phyloP scores from a whole-genome alignment of 2,888 invertebrate genomes.

The Caradrina kadenii region DNA sequence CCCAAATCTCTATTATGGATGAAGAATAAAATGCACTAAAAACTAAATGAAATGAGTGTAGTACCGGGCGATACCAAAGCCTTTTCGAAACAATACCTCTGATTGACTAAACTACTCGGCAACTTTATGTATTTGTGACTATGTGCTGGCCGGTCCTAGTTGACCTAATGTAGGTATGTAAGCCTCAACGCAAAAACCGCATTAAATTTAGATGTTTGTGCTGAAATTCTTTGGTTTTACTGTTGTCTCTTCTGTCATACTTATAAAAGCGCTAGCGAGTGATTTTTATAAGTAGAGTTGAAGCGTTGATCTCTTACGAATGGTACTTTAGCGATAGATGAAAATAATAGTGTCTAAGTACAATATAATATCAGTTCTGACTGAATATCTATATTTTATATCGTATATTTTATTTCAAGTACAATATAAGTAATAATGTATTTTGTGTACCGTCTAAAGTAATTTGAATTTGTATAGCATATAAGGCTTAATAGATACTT shows the following conservation, averaged over 20 bases:
- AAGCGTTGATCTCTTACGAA: slow-evolving; percentile 79
- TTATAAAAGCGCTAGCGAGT: slow-evolving; percentile 40
- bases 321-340: slow-evolving; percentile 71
- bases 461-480: slow-evolving; percentile 26
- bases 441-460: slow-evolving; percentile 23
- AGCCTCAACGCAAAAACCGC: too few species aligned
- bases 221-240: not conserved
- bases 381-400: slow-evolving; percentile 49
- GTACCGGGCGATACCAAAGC: too few species aligned
- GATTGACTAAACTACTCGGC: too few species aligned
- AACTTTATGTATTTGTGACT: too few species aligned
- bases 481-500: slow-evolving; percentile 10
- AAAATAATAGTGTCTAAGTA: slow-evolving; percentile 54
- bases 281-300: slow-evolving; percentile 48
- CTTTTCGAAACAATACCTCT: too few species aligned
- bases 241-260: slow-evolving; percentile 48
- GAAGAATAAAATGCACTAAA: too few species aligned
- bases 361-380: slow-evolving; percentile 58
- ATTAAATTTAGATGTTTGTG: too few species aligned
- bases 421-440: slow-evolving; percentile 48
- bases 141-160: too few species aligned
- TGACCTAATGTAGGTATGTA: too few species aligned
- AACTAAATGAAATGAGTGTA: too few species aligned
- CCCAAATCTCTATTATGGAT: too few species aligned
- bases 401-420: slow-evolving; percentile 55